phyloP scores from a whole-genome alignment of 1,140 invertebrate species.

The Coptotermes formosanus region DNA sequence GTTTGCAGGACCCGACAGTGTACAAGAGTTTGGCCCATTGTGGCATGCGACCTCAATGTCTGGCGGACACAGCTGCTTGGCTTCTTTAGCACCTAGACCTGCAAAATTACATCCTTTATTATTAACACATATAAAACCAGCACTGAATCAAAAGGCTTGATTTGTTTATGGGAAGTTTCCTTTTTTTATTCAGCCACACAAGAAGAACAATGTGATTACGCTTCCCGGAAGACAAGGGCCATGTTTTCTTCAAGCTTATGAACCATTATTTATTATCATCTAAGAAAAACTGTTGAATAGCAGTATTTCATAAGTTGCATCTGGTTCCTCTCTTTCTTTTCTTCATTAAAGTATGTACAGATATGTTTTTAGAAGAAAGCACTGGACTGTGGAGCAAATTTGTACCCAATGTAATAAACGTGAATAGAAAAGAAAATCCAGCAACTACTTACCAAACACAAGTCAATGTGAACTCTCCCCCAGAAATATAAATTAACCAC shows the following conservation, averaged over 20 bases:
- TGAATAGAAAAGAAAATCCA: no score
- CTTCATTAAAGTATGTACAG: no score
- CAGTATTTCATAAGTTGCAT: no score
- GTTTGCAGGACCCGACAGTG: constrained; percentile 78
- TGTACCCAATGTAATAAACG: no score
- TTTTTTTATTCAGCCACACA: background rate
- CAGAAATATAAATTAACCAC: no score
- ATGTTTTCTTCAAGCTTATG: background rate
- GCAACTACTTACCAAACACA: no score
- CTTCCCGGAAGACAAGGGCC: background rate
- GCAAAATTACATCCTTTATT: background rate
- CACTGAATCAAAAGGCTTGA: background rate
- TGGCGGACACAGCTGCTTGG: constrained; percentile 53
- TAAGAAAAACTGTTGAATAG: no score
- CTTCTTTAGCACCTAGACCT: background rate
- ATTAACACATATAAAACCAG: background rate
- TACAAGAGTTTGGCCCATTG: constrained; percentile 79
- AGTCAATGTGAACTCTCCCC: no score
- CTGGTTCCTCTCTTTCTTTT: no score
- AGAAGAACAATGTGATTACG: background rate
- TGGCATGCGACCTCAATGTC: constrained; percentile 81
- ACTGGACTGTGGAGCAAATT: no score
- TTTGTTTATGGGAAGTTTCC: background rate
- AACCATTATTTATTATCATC: no score
- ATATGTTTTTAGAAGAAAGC: no score